Conservation (phyloP, 2,113 vertebrate genomes). For the Excalfactoria chinensis region DNA sequence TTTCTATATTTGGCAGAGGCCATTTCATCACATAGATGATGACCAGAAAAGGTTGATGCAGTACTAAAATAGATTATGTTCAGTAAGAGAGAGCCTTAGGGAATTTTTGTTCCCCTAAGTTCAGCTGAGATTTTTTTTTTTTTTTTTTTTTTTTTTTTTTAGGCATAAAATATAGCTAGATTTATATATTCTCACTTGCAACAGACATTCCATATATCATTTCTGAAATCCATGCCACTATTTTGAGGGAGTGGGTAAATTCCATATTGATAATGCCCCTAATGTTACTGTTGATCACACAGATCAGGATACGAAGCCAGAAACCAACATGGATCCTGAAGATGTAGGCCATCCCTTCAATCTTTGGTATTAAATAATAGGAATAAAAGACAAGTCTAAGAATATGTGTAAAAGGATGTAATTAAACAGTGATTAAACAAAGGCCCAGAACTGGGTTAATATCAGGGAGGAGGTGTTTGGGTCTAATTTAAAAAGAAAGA, state of each 20-base stretch:
- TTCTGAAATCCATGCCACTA: background rate
- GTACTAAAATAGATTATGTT: background rate
- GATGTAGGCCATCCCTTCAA: background rate
- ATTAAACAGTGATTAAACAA: background rate
- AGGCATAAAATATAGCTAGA: background rate
- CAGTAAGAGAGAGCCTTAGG: background rate
- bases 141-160: background rate
- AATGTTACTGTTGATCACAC: background rate
- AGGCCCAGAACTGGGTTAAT: background rate
- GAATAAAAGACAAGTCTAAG: background rate
- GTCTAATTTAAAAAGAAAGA: background rate
- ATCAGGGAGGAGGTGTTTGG: background rate
- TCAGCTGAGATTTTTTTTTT: conserved; percentile 8
- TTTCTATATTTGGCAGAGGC: background rate
- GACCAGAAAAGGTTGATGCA: background rate
- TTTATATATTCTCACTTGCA: background rate
- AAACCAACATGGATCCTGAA: background rate
- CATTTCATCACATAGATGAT: background rate
- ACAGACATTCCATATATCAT: background rate
- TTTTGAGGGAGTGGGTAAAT: background rate
- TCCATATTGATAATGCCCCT: background rate
- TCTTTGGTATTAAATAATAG: background rate
- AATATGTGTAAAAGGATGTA: background rate
- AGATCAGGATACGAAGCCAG: background rate
- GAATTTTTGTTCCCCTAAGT: background rate